Base-by-base conservation (phyloP, 2,797 vertebrate species). In the Enteromius fasciolatus region DNA sequence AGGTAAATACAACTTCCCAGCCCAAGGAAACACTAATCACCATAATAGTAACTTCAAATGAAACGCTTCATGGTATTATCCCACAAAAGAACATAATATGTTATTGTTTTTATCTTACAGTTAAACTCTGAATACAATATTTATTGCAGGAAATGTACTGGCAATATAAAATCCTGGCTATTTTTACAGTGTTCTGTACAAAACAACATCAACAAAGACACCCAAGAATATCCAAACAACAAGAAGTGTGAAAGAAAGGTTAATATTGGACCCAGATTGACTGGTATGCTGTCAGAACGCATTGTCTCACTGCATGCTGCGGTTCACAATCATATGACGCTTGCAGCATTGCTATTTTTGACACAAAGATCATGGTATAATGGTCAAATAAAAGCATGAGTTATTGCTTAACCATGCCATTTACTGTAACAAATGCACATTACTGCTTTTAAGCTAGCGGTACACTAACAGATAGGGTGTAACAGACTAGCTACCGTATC, bases 281-380 rank as follows among this genome's bases (percentile, higher is more conserved):
- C 59, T 64, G 39, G 23, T 36, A n/a, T 66, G 59, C 41, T 44
- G 44, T 50, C 44, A 66, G 25, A 64, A 78, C 11, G 28, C 15
- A 9, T 33, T 1, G 57, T 52, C 15, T 81, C 28, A 36, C 33
- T 31, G 39, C 78, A 69, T 33, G 64, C 33, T 18, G 12, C 1
- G 12, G 12, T 68, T 79, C 31, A 67, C 33, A 54, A 0, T 15
- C 64, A 9, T 41, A 39, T 54, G 36, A 48, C 1, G 3, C 52
- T 64, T 66, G 15, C 33, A 66, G 15, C n/a, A 67, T 50, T 25
- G 28, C 44, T 81, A 82, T 82, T 82, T 76, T 57, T 67, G 20
- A 68, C 44, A 75, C 61, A 10, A 18, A 44, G 39, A 68, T 68
- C 73, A 23, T 17, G 36, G 36, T 12, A 31, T 67, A 82, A 82